phyloP scores from a whole-genome alignment of 2,797 vertebrate genomes.

The Sparidentex hasta region DNA sequence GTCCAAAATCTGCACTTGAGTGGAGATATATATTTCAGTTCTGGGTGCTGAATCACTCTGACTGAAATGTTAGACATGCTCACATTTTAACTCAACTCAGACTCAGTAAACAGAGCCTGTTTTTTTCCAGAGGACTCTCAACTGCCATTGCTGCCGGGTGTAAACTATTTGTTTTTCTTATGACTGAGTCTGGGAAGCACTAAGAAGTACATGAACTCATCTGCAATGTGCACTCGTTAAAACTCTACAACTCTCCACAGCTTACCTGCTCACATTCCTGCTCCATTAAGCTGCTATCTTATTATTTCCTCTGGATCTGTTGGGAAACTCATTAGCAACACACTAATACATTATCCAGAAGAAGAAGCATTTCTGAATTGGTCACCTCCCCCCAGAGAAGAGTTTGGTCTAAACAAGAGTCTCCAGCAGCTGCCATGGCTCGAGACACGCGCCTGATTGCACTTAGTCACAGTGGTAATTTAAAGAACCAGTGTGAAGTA shows the following conservation, averaged over 20 bases:
- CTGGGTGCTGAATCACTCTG: conserved; percentile 33
- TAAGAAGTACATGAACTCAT: conserved; percentile 17
- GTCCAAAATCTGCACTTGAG: conserved; percentile 41
- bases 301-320: conserved; percentile 49
- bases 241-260: conserved; percentile 22
- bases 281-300: conserved; percentile 56
- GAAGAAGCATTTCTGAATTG: conserved; percentile 34
- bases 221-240: conserved; percentile 31
- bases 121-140: conserved; percentile 10
- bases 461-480: not conserved
- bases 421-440: not conserved
- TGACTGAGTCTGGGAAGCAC: conserved; percentile 37
- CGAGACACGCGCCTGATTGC: not conserved
- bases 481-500: too few species aligned
- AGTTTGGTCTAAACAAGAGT: conserved; percentile 10
- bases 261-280: conserved; percentile 45
- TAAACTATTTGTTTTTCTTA: conserved; percentile 26
- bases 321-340: conserved; percentile 23
- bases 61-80: conserved; percentile 43
- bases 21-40: conserved; percentile 14
- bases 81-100: conserved; percentile 36
- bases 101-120: conserved; percentile 24
- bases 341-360: conserved; percentile 28
- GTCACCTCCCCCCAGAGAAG: conserved; percentile 9
- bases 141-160: conserved; percentile 20